Percentiles rank a stretch among this genome's conserved stretches.
Conservation (phyloP, 35 echinoderm and acorn worm species). For the Heliocidaris erythrogramma region DNA sequence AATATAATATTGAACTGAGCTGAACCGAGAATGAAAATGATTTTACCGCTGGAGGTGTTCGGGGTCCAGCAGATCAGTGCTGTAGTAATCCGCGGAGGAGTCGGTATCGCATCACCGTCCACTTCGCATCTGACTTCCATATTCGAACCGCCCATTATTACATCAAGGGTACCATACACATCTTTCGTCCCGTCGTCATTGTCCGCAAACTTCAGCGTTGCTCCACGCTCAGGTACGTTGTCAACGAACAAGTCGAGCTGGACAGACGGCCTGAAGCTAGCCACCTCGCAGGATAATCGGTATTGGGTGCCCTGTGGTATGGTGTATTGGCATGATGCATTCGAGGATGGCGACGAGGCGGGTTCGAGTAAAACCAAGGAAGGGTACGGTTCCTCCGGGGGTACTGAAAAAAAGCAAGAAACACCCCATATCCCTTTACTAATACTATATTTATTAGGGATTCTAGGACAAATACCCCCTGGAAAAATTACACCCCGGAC, state of each 20-base stretch:
- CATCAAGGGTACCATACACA: neutral
- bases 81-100: neutral
- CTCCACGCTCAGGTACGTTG: neutral
- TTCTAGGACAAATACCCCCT: too few species aligned
- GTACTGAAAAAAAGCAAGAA: neutral
- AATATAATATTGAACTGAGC: too few species aligned
- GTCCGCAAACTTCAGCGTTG: neutral
- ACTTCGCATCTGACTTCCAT: neutral
- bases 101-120: neutral
- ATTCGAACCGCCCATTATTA: neutral
- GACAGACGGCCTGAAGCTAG: constrained; percentile 22
- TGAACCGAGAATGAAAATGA: too few species aligned
- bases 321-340: constrained; percentile 6
- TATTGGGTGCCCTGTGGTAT: neutral
- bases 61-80: neutral
- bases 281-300: neutral
- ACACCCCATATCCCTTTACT: neutral
- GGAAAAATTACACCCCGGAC: too few species aligned
- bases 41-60: neutral
- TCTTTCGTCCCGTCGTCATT: neutral
- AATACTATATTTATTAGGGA: too few species aligned
- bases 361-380: neutral
- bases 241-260: neutral
- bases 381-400: neutral
- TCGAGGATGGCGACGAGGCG: neutral